These are phyloP conservation scores for Lasioglossum albipes DNA, from an alignment of 1,140 invertebrate genomes.

Conservation along the genomic window DNA sequence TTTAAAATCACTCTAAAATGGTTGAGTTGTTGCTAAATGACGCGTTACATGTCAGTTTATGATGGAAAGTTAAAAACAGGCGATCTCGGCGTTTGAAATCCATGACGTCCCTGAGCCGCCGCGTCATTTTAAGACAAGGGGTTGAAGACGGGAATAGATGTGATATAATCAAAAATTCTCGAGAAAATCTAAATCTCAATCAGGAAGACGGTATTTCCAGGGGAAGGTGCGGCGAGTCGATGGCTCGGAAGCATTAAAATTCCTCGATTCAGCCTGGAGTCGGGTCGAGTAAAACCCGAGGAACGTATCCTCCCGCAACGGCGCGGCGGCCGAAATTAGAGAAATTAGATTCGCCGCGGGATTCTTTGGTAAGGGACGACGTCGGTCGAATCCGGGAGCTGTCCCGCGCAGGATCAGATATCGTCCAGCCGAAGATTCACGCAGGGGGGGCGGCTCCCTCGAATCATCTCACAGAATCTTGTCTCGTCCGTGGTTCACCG, in stretches of 20 bases:
- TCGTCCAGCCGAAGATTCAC: constrained; percentile 52
- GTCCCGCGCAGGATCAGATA: constrained; percentile 67
- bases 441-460: constrained; percentile 49
- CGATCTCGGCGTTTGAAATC: no score
- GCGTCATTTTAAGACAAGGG: no score
- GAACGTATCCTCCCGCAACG: background rate
- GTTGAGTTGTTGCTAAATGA: no score
- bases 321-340: constrained; percentile 40
- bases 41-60: no score
- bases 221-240: no score
- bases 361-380: constrained; percentile 11
- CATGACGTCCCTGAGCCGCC: no score
- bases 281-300: background rate
- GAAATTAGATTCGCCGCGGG: constrained; percentile 59
- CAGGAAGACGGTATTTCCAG: no score
- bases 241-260: background rate
- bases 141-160: no score
- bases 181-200: no score
- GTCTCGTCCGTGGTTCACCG: constrained; percentile 16
- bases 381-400: constrained; percentile 63
- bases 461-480: constrained; percentile 46
- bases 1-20: no score
- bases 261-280: background rate
- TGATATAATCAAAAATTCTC: no score
- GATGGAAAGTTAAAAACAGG: no score